Conservation (phyloP, 1,140 invertebrate genomes). For the Thrips palmi region DNA sequence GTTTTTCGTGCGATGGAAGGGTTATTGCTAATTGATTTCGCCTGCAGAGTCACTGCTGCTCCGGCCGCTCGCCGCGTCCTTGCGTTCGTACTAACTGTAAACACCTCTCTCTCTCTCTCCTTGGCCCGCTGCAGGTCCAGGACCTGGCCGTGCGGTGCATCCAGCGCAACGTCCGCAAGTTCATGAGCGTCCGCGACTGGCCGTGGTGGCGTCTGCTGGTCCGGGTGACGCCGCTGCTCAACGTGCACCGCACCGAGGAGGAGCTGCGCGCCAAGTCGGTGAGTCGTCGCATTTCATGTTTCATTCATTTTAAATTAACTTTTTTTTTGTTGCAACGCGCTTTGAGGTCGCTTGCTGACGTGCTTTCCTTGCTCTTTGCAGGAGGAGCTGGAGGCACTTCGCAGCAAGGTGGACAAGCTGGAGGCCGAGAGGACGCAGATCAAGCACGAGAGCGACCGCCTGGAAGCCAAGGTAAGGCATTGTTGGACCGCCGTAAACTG, state of each 20-base stretch:
- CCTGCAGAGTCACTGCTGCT: no score
- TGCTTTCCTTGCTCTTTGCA: conserved; percentile 23
- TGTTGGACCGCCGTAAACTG: conserved; percentile 1
- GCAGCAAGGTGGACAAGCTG: conserved; percentile 63
- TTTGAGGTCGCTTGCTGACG: background rate
- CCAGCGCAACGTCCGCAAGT: conserved; percentile 81
- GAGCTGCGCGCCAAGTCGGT: conserved; percentile 61
- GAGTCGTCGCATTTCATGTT: conserved; percentile 17
- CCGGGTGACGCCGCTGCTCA: conserved; percentile 73
- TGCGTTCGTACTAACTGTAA: no score
- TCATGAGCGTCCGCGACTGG: conserved; percentile 80
- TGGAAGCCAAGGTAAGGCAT: conserved; percentile 70
- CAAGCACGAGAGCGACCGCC: conserved; percentile 72
- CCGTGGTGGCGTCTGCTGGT: conserved; percentile 87
- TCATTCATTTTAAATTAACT: conserved; percentile 1
- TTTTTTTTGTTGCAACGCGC: conserved; percentile 16
- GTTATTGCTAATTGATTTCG: no score
- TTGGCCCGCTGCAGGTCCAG: conserved; percentile 48
- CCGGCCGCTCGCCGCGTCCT: no score
- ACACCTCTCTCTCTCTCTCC: no score
- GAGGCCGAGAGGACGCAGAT: conserved; percentile 67
- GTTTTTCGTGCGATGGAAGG: no score
- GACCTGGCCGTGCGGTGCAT: conserved; percentile 82
- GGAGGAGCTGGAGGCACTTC: conserved; percentile 71
- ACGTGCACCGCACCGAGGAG: conserved; percentile 84